phyloP scores from a whole-genome alignment of 2,113 vertebrate species.

The Notiomystis cincta region DNA sequence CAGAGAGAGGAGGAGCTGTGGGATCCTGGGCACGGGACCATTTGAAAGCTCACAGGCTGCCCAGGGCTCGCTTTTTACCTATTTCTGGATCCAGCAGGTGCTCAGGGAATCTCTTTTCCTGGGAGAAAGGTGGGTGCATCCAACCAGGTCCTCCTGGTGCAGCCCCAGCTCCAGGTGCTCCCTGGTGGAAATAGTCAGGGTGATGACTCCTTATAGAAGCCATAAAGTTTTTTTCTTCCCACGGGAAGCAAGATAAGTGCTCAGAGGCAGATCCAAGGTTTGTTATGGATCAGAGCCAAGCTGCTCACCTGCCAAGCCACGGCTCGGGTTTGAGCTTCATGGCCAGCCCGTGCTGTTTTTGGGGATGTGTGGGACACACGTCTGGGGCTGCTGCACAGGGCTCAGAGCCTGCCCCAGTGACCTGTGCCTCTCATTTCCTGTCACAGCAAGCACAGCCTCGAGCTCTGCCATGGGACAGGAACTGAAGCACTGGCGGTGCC shows the following conservation, averaged over 20 bases:
- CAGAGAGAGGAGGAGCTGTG: neutral
- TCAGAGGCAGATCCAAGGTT: neutral
- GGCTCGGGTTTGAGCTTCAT: neutral
- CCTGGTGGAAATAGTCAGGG: neutral
- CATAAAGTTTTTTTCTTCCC: neutral
- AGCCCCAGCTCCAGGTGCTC: neutral
- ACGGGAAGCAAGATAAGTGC: accelerated
- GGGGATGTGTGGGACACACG: neutral
- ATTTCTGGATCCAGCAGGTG: neutral
- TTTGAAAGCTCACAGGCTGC: neutral
- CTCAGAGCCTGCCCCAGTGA: neutral
- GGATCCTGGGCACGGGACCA: accelerated
- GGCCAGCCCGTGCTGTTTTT: accelerated
- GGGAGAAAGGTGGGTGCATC: neutral
- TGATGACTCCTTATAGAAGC: accelerated
- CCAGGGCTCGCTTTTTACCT: neutral
- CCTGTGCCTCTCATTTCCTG: neutral
- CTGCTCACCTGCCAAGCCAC: neutral
- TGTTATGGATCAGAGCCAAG: neutral
- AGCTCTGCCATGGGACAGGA: neutral
- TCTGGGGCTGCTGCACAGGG: neutral
- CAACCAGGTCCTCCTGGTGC: neutral
- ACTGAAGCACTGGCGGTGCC: neutral
- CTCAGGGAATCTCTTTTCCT: neutral
- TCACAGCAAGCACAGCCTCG: neutral